phyloP scores from a whole-genome alignment of 2,888 invertebrate genomes.

The Limnephilus auricula region DNA sequence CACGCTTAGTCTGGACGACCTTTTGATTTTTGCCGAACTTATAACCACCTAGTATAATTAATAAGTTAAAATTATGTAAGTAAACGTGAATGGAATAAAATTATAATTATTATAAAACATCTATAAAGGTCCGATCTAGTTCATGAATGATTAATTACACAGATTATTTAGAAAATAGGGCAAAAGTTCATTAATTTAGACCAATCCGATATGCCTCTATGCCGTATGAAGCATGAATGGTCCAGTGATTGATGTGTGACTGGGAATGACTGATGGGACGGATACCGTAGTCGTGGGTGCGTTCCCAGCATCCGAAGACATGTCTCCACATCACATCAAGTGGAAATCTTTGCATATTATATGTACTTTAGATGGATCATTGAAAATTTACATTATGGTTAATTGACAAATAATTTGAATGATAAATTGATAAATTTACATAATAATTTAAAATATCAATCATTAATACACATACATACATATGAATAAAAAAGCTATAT shows the following conservation, averaged over 20 bases:
- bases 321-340: neutral
- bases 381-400: too few relatives aligned
- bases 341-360: neutral
- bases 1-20: too few relatives aligned
- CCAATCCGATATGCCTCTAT: neutral
- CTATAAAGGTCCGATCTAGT: neutral
- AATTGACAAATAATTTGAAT: neutral
- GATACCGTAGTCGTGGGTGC: neutral
- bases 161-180: neutral
- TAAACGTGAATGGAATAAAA: neutral
- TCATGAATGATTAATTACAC: neutral
- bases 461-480: neutral
- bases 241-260: slow-evolving; percentile 27
- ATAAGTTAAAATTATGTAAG: neutral
- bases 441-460: neutral
- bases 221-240: neutral
- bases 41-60: too few relatives aligned
- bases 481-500: neutral
- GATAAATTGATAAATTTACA: neutral
- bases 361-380: neutral
- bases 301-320: slow-evolving; percentile 1
- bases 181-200: neutral
- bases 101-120: neutral
- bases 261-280: neutral
- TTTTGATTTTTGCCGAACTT: too few relatives aligned